Conservation (phyloP, 2,113 vertebrate genomes). For the Cebus imitator region DNA sequence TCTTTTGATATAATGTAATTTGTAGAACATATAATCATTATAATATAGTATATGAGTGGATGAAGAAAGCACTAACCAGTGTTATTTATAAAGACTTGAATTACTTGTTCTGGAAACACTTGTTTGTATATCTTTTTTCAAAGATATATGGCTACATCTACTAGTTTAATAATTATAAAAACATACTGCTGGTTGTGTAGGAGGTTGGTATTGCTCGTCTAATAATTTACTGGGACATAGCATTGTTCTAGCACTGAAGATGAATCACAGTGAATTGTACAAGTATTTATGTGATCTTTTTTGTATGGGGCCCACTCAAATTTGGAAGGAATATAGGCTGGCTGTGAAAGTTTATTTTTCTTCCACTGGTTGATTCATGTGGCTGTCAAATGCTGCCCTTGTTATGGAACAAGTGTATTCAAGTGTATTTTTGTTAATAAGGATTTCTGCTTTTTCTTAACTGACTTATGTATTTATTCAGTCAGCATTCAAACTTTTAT, state of each 20-base stretch:
- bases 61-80: background rate
- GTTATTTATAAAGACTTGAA: background rate
- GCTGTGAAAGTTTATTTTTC: background rate
- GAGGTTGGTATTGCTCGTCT: background rate
- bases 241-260: background rate
- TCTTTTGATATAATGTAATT: background rate
- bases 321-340: background rate
- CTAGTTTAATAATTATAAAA: conserved; percentile 16
- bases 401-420: background rate
- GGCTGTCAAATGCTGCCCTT: background rate
- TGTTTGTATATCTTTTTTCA: background rate
- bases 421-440: background rate
- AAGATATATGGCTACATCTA: background rate
- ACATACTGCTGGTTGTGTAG: background rate
- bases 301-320: background rate
- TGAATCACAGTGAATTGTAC: background rate
- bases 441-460: background rate
- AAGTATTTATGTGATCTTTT: background rate
- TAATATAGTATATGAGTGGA: background rate
- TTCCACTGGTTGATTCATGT: background rate
- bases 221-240: background rate
- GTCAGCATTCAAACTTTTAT: background rate
- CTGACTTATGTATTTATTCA: background rate
- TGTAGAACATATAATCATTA: background rate
- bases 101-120: conserved; percentile 3